Evolutionary conservation across 2,888 invertebrate genomes (phyloP), one percentile per base, ranked within the genome.

Genomic region (Agrochola macilenta): DNA sequence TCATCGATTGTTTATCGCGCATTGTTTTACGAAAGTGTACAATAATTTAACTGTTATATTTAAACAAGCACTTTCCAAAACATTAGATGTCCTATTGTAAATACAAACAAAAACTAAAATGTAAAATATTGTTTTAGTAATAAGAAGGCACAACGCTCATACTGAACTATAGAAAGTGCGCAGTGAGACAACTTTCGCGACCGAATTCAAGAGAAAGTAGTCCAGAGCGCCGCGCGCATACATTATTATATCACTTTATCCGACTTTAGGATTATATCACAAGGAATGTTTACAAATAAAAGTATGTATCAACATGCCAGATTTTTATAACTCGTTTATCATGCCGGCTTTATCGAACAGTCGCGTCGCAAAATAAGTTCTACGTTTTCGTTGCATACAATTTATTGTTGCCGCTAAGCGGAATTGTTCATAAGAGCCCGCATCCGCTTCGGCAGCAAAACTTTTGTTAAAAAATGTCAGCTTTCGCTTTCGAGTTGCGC

Each of bases 191-290:
- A 96, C 96, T 96, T 96, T 96, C 96, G 95, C 96, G 96, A 93
- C 96, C 96, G 95, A 96, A 96, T 96, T 96, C 95, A 91, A 96
- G 96, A 95, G 96, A 96, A 96, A 96, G 96, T 96, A 95, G 96
- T 94, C 91, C 96, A 94, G 93, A 91, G 93, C 93, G 94, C 93
- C 88, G 91, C 91, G 90, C 93, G 95, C 94, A 95, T 96, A 94
- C 93, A 95, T 96, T 96, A 96, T 96, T 96, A 96, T 96, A 96
- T 96, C 95, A 96, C 93, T 94, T 93, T 92, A 95, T 95, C 93
- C 92, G 93, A 91, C 91, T 90, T 90, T 90, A 86, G 93, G 93
- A 94, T 96, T 96, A 96, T 95, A 95, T 96, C 95, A 96, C 92
- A 90, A 80, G 84, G 79, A 85, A 88, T 88, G 89, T 89, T 90